Base-by-base conservation (phyloP, 2,797 vertebrate genomes). In the Xyrichtys novacula region DNA sequence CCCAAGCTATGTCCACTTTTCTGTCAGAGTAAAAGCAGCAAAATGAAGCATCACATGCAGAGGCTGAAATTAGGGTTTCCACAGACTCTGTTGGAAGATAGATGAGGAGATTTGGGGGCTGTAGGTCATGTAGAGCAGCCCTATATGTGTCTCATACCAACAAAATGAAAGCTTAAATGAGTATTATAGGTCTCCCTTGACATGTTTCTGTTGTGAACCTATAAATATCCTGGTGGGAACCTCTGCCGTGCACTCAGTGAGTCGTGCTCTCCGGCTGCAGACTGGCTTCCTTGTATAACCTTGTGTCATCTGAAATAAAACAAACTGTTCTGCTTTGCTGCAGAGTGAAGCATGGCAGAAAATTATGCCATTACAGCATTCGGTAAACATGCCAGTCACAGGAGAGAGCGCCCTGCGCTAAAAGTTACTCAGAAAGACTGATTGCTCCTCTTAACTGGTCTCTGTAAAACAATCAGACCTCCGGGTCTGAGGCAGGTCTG, bases 221-320 rank as follows among this genome's bases (percentile, higher is more conserved):
- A 92, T 91, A 93, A 93, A 93, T 93, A 93, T 59, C 76, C 2
- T 14, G 74, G 84, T 94, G 92, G 92, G 91, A 94, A 94, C 90
- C 71, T 81, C 63, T 76, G 67, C 54, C 11, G 2, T 8, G 65
- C 58, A 68, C 71, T 80, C 31, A 14, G 71, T 67, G 75, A 83
- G 74, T 72, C 71, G 49, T 52, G 74, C 56, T 58, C 57, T 52
- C 65, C 59, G 28, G 58, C 65, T 63, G 10, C 53, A 43, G 47
- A 47, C 48, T 15, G 43, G 60, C 74, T 81, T 80, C 83, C 84
- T 81, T 76, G 82, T 66, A 71, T 85, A 86, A 86, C 86, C 77
- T 78, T 75, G 65, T 55, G 65, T 71, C 74, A 58, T 85, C 83
- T 85, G 76, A 85, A 92, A 87, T 80, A 91, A 93, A 90, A 93